These are phyloP conservation scores for Brachionus angularis DNA, from an alignment of 1,140 invertebrate genomes.

Conservation along the genomic window DNA sequence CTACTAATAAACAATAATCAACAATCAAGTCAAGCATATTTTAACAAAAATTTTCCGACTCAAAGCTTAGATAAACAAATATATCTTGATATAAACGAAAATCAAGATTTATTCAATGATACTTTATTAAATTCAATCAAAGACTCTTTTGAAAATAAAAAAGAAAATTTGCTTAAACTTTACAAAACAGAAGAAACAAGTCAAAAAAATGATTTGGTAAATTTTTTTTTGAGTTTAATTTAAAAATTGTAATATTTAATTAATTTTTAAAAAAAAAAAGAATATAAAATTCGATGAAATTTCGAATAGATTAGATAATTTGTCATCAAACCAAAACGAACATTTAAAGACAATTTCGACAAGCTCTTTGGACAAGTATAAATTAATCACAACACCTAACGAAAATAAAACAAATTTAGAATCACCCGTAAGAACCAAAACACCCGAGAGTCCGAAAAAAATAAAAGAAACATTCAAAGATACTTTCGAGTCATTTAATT, in stretches of 20 bases:
- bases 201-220: slow-evolving; percentile 33
- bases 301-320: neutral
- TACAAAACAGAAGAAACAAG: neutral
- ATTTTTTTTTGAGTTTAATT: neutral
- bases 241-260: neutral
- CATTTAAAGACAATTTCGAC: neutral
- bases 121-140: too few relatives aligned
- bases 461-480: slow-evolving; percentile 17
- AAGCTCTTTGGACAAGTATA: neutral
- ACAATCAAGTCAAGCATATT: too few relatives aligned
- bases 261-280: neutral
- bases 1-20: too few relatives aligned
- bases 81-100: too few relatives aligned
- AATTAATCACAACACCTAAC: neutral
- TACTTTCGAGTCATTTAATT: neutral
- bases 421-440: neutral
- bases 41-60: too few relatives aligned
- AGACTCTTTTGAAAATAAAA: too few relatives aligned
- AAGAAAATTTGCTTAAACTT: too few relatives aligned
- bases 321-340: slow-evolving; percentile 5
- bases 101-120: too few relatives aligned
- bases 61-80: too few relatives aligned
- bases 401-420: neutral
- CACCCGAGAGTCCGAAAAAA: slow-evolving; percentile 16
- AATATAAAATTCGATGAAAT: neutral